phyloP scores from a whole-genome alignment of 2,888 invertebrate species.

The Stenolophus ochropezus region DNA sequence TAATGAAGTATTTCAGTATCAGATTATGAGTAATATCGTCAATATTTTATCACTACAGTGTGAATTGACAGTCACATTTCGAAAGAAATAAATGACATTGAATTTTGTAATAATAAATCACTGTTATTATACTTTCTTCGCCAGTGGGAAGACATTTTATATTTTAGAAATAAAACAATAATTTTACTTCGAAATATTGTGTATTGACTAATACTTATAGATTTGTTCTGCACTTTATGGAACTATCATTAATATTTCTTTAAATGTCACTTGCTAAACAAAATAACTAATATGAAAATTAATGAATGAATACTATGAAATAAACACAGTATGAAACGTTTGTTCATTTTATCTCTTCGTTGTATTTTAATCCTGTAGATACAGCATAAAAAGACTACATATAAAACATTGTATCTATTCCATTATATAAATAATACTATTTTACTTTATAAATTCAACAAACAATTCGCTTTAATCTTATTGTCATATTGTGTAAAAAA shows the following conservation, averaged over 20 bases:
- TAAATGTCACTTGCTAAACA: not conserved
- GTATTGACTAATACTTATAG: not conserved
- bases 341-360: not conserved
- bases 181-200: no score
- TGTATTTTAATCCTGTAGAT: not conserved
- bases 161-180: no score
- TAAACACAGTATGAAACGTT: not conserved
- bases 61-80: not conserved
- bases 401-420: not conserved
- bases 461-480: not conserved
- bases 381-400: not conserved
- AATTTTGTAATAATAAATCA: conserved; percentile 26
- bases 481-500: not conserved
- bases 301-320: not conserved
- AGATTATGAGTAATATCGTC: not conserved
- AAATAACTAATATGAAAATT: not conserved
- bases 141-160: not conserved
- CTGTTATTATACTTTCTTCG: conserved; percentile 11
- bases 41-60: conserved; percentile 1
- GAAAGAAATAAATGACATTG: conserved; percentile 17
- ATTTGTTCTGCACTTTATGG: not conserved
- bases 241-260: not conserved
- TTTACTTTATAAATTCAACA: not conserved
- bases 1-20: not conserved
- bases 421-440: not conserved